These are phyloP conservation scores for Diachasmimorpha longicaudata DNA, from an alignment of 1,140 invertebrate genomes.

Conservation along the genomic window DNA sequence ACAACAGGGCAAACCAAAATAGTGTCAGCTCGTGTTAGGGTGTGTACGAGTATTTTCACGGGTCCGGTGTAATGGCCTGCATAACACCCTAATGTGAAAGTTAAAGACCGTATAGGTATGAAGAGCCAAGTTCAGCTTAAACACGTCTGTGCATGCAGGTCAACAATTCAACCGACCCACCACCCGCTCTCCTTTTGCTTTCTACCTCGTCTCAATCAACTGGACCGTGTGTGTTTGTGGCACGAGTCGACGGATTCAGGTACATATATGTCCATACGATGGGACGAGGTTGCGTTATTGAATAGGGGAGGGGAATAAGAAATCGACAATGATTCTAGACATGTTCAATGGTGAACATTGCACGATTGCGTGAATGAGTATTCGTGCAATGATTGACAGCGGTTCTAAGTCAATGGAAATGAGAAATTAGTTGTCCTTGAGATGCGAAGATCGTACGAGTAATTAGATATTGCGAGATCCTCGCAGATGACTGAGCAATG, in stretches of 20 bases:
- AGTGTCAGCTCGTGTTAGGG: neutral
- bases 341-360: too few relatives aligned
- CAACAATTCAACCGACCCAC: neutral
- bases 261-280: constrained; percentile 15
- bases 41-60: constrained; percentile 9
- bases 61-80: constrained; percentile 11
- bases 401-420: too few relatives aligned
- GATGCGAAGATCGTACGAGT: too few relatives aligned
- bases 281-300: neutral
- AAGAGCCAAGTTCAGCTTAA: constrained; percentile 38
- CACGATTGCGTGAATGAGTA: too few relatives aligned
- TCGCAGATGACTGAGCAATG: too few relatives aligned
- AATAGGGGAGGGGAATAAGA: neutral
- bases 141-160: neutral
- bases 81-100: constrained; percentile 37
- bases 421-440: too few relatives aligned
- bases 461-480: too few relatives aligned
- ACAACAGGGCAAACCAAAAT: neutral
- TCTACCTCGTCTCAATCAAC: constrained; percentile 24
- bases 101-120: constrained; percentile 25
- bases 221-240: neutral
- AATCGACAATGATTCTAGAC: neutral
- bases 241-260: neutral
- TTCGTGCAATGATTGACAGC: too few relatives aligned
- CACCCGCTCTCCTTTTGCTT: constrained; percentile 26